A percentile compares a stretch with the other conserved stretches of the same genome.
These are phyloP conservation scores for Geotrypetes seraphini DNA, from an alignment of 2,797 vertebrate species.

Conservation along the genomic window DNA sequence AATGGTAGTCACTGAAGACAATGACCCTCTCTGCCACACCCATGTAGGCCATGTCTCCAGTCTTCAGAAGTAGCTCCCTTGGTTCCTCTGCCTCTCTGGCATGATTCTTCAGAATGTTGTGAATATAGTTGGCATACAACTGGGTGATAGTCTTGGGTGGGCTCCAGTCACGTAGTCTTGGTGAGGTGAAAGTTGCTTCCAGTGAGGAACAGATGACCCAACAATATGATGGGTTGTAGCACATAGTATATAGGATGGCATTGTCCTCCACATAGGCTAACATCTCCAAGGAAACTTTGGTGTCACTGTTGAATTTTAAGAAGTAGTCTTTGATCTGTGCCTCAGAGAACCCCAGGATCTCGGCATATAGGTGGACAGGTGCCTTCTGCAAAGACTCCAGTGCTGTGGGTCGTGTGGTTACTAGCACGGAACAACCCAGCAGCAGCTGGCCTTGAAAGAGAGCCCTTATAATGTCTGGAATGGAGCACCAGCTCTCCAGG, in stretches of 20 bases:
- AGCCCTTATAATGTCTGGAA: no score
- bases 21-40: background rate
- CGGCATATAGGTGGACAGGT: slow-evolving; percentile 9
- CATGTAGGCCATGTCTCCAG: background rate
- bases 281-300: slow-evolving; percentile 12
- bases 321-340: slow-evolving; percentile 45
- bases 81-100: background rate
- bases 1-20: background rate
- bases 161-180: background rate
- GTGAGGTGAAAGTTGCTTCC: slow-evolving; percentile 22
- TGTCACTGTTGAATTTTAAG: slow-evolving; percentile 34
- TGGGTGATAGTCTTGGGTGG: slow-evolving; percentile 52
- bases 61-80: background rate
- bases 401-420: slow-evolving; percentile 29
- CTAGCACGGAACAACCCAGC: slow-evolving; percentile 41
- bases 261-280: slow-evolving; percentile 41
- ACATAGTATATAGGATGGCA: slow-evolving; percentile 45
- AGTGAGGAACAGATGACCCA: slow-evolving; percentile 52
- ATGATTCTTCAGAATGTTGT: slow-evolving; percentile 1
- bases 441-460: slow-evolving; percentile 46
- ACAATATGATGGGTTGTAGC: slow-evolving; percentile 47
- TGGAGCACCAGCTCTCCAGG: no score
- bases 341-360: slow-evolving; percentile 50
- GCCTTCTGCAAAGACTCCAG: background rate
- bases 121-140: slow-evolving; percentile 30